These are phyloP conservation scores for Epirrhoe alternata DNA, from an alignment of 2,888 invertebrate species.

Conservation along the genomic window DNA sequence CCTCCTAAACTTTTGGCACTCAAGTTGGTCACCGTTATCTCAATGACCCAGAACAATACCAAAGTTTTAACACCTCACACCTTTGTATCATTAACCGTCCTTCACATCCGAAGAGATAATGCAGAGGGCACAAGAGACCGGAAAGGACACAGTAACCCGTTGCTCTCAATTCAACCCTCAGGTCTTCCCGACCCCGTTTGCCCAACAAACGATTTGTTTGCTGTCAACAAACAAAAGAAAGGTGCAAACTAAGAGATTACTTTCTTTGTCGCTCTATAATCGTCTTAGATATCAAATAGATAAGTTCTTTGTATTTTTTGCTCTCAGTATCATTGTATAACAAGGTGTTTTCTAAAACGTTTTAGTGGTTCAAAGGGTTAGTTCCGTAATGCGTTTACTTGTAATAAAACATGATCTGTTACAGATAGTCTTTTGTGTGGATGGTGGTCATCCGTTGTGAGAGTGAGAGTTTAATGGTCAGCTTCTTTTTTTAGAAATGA, in stretches of 20 bases:
- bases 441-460: conserved; percentile 49
- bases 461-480: conserved; percentile 46
- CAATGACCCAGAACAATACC: conserved; percentile 31
- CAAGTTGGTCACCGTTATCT: conserved; percentile 19
- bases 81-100: conserved; percentile 64
- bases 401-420: conserved; percentile 63
- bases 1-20: conserved; percentile 11
- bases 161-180: conserved; percentile 78
- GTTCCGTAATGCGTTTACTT: conserved; percentile 66
- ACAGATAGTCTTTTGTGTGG: conserved; percentile 60
- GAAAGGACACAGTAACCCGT: conserved; percentile 79
- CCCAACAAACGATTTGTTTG: conserved; percentile 83
- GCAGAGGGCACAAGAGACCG: conserved; percentile 65
- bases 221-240: conserved; percentile 81
- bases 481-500: conserved; percentile 9
- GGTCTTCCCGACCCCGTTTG: conserved; percentile 70
- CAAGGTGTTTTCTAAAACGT: conserved; percentile 68
- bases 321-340: conserved; percentile 54
- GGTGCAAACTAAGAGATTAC: conserved; percentile 65
- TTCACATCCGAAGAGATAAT: conserved; percentile 68
- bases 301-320: conserved; percentile 70
- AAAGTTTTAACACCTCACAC: conserved; percentile 61
- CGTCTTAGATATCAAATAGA: conserved; percentile 77
- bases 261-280: conserved; percentile 66
- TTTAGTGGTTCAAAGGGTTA: conserved; percentile 73